Evolutionary conservation across 2,797 vertebrate genomes (phyloP), one percentile per base, ranked within the genome.

Genomic region (Pygocentrus nattereri): DNA sequence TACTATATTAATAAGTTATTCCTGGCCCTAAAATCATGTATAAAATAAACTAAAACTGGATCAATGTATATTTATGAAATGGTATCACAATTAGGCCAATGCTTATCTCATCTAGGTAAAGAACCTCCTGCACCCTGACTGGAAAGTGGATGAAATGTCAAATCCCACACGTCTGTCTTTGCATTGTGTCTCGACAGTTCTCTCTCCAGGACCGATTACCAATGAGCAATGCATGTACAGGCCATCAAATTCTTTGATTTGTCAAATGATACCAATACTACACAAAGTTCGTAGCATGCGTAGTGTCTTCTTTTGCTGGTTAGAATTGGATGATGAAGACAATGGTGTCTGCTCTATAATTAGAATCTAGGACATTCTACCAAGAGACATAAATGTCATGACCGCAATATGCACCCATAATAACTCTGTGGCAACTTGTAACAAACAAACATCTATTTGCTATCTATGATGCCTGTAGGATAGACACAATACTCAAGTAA

Each of bases 331-430:
- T 78, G 59, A 80, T 80, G 58, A 75, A 80, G 70, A 78, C 58
- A 44, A 54, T 76, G 81, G 58, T 56, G 47, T 61, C n/a, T 56
- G 21, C 7, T 85, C 62, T 70, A 85, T 49, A 81, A 79, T 69
- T 59, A 76, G 85, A 85, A 88, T 85, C 84, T 87, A 72, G 87
- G 84, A 74, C 87, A 85, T 49, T 72, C 69, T 79, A 62, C 49
- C 56, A 78, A 67, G n/a, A 56, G 44, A 25, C 73, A 79, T 44
- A 82, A 82, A 84, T 84, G 82, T 62, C 80, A 85, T 82, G 85
- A 81, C 82, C 78, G 67, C 77, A 21, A 75, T 80, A 61, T 70
- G 47, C 75, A 74, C 54, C 49, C 67, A 74, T 41, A 73, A 71
- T 34, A 75, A 64, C 73, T 47, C 31, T 79, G 73, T 34, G 82